Percentiles rank a stretch among this genome's conserved stretches.
These are phyloP conservation scores for Nothobranchius furzeri DNA, from an alignment of 2,113 vertebrate species.

Conservation along the genomic window DNA sequence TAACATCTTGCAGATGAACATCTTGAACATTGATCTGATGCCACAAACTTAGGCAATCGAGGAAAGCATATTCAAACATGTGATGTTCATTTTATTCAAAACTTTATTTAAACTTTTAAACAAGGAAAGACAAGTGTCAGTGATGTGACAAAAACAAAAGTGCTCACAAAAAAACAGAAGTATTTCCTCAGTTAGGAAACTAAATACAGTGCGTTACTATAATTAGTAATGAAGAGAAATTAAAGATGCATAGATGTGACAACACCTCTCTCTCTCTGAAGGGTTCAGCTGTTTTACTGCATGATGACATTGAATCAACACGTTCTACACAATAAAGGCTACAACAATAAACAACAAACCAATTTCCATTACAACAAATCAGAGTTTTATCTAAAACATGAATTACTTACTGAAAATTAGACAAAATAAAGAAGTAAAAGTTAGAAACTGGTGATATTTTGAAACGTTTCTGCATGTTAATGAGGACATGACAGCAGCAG, in stretches of 20 bases:
- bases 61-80: too few species aligned
- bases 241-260: constrained; percentile 49
- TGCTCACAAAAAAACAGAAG: constrained; percentile 35
- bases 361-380: constrained; percentile 35
- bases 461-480: constrained; percentile 4
- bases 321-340: constrained; percentile 17
- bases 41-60: too few species aligned
- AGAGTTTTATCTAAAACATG: constrained; percentile 12
- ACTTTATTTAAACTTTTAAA: constrained; percentile 63
- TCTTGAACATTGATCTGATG: too few species aligned
- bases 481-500: constrained; percentile 14
- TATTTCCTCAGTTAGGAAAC: constrained; percentile 10
- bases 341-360: constrained; percentile 24
- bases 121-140: constrained; percentile 51
- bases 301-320: constrained; percentile 24
- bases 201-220: constrained; percentile 25
- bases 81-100: constrained; percentile 12
- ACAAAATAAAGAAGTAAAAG: constrained; percentile 27
- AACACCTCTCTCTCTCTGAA: constrained; percentile 14
- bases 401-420: constrained; percentile 41
- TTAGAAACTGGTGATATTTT: constrained; percentile 17
- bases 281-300: constrained; percentile 21
- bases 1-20: too few species aligned
- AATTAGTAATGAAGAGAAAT: constrained; percentile 26
- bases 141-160: constrained; percentile 62